phyloP scores from a whole-genome alignment of 2,113 vertebrate genomes.

The Haemorhous mexicanus region DNA sequence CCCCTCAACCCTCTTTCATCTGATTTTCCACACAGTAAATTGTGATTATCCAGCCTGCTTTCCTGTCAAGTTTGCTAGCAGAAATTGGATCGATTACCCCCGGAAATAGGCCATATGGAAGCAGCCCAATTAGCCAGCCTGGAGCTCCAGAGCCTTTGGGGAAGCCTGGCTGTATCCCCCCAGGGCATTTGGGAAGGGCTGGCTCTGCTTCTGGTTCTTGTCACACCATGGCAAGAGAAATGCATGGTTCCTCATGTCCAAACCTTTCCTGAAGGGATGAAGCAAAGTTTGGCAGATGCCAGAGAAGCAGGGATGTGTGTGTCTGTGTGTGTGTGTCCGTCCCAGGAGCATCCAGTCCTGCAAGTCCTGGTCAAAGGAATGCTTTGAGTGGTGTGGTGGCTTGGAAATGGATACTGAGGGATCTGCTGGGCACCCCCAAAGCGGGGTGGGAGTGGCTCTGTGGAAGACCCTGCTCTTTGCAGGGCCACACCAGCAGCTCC shows the following conservation, averaged over 20 bases:
- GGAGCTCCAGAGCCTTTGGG: neutral
- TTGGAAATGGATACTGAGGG: neutral
- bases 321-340: too few species aligned
- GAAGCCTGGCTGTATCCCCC: neutral
- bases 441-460: neutral
- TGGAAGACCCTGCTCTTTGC: neutral
- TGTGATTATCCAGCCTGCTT: slow-evolving; percentile 13
- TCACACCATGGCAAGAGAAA: neutral
- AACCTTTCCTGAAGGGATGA: neutral
- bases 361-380: neutral
- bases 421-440: neutral
- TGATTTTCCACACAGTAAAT: slow-evolving; percentile 39
- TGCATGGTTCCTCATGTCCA: accelerated
- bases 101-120: slow-evolving; percentile 49
- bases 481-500: neutral
- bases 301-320: neutral
- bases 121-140: neutral
- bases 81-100: slow-evolving; percentile 53
- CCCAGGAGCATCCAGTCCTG: neutral
- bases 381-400: accelerated
- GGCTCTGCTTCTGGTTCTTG: neutral
- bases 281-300: neutral
- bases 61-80: neutral
- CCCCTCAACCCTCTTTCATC: neutral
- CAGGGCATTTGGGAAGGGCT: neutral